These are phyloP conservation scores for Mya arenaria DNA, from an alignment of 1,140 invertebrate species.

Conservation along the genomic window DNA sequence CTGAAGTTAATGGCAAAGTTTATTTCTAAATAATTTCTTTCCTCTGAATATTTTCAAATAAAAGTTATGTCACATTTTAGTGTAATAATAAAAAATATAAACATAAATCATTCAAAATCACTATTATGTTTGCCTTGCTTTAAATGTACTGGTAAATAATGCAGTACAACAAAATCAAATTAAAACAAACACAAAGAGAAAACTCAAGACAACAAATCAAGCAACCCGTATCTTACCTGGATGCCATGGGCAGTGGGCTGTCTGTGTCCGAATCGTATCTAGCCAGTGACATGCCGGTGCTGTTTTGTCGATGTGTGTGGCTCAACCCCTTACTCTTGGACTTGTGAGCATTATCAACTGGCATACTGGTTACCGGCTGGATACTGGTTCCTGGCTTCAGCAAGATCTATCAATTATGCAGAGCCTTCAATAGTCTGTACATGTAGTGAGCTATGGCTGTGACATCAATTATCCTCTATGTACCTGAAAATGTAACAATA, in stretches of 20 bases:
- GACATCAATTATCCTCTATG: no score
- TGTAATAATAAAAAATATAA: neutral
- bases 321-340: constrained; percentile 34
- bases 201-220: neutral
- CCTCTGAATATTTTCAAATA: no score
- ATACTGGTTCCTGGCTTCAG: no score
- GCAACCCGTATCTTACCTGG: constrained; percentile 35
- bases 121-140: neutral
- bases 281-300: neutral
- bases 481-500: no score
- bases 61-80: neutral
- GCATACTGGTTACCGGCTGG: constrained; percentile 16
- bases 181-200: neutral
- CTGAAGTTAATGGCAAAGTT: no score
- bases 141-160: neutral
- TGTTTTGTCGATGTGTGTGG: constrained; percentile 11
- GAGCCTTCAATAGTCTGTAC: no score
- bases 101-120: no score
- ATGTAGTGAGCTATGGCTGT: no score
- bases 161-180: neutral
- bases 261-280: constrained; percentile 57
- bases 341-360: constrained; percentile 30
- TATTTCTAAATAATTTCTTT: no score
- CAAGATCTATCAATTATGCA: no score
- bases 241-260: constrained; percentile 38